phyloP scores from a whole-genome alignment of 1,140 invertebrate species.

The Bombus fervidus region DNA sequence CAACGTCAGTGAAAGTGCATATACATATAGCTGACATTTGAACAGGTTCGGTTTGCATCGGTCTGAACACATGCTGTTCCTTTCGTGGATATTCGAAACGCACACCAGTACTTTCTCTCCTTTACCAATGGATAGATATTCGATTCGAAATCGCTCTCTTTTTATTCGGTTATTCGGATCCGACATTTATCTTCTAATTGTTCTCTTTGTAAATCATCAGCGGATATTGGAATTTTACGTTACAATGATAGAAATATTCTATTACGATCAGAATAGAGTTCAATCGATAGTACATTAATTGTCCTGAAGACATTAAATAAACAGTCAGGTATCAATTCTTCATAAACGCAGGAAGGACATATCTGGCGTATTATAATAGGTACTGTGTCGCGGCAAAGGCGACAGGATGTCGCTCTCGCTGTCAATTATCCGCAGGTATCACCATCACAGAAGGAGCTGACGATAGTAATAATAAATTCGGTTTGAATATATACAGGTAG shows the following conservation, averaged over 20 bases:
- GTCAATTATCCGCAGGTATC: conserved; percentile 13
- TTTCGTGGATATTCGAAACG: conserved; percentile 40
- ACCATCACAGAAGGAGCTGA: neutral
- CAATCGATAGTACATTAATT: neutral
- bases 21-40: neutral
- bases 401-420: conserved; percentile 21
- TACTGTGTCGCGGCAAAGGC: neutral
- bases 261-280: neutral
- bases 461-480: conserved; percentile 7
- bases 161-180: conserved; percentile 14
- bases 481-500: neutral
- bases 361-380: neutral
- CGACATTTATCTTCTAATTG: neutral
- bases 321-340: neutral
- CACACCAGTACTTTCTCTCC: conserved; percentile 41
- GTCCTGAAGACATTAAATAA: neutral
- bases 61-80: conserved; percentile 18
- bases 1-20: conserved; percentile 57
- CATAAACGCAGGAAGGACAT: neutral
- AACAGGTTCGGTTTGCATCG: conserved; percentile 30
- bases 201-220: neutral
- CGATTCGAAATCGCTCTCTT: conserved; percentile 3
- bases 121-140: conserved; percentile 34
- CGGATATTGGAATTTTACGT: neutral
- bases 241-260: neutral